Conservation (phyloP, 2,888 invertebrate genomes). For the Lasioglossum calceatum region DNA sequence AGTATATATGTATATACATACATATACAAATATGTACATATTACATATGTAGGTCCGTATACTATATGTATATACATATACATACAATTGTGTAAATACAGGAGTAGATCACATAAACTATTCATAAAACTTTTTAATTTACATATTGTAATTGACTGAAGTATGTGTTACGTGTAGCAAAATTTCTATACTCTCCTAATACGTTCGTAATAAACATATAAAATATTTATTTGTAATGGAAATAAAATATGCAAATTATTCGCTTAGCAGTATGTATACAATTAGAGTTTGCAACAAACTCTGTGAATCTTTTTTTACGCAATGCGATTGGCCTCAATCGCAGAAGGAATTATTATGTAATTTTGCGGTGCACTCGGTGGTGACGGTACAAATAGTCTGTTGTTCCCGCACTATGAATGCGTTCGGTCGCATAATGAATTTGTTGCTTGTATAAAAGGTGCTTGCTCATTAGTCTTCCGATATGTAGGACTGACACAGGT, state of each 20-base stretch:
- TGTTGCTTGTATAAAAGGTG: not conserved
- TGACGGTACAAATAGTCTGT: slow-evolving; percentile 39
- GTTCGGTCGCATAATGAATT: slow-evolving; percentile 31
- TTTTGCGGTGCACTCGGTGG: slow-evolving; percentile 55
- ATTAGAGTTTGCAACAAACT: slow-evolving; percentile 25
- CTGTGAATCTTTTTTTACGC: slow-evolving; percentile 58
- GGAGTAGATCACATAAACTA: not conserved
- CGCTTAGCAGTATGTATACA: slow-evolving; percentile 13
- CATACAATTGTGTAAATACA: not conserved
- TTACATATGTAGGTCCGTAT: not conserved
- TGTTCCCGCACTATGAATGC: slow-evolving; percentile 45
- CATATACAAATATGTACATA: no score
- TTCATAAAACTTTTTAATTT: not conserved
- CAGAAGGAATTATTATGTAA: slow-evolving; percentile 74
- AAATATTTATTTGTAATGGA: not conserved
- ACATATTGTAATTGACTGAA: not conserved
- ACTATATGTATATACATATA: not conserved
- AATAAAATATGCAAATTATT: slow-evolving; percentile 2
- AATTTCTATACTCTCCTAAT: not conserved
- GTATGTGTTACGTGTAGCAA: not conserved
- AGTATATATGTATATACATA: not conserved
- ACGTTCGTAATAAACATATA: not conserved
- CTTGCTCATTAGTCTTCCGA: not conserved
- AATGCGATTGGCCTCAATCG: slow-evolving; percentile 73
- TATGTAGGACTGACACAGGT: no score